Conservation (phyloP, 2,888 invertebrate genomes). For the Eristalis tenax region DNA sequence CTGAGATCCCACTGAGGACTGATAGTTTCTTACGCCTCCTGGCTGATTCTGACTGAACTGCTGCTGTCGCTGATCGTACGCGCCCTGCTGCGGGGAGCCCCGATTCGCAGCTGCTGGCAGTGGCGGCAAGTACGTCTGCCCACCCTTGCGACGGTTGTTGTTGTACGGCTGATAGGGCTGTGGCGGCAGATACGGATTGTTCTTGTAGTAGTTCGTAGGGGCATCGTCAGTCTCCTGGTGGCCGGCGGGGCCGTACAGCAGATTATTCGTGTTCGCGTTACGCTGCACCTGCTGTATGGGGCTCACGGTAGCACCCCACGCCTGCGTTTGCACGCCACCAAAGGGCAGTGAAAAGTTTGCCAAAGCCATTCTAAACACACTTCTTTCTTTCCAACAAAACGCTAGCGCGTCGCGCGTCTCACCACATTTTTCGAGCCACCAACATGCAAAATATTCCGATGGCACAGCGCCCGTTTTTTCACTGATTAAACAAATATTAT, state of each 20-base stretch:
- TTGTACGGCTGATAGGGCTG: conserved; percentile 74
- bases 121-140: conserved; percentile 80
- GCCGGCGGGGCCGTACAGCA: conserved; percentile 80
- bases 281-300: conserved; percentile 79
- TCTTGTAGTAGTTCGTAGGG: conserved; percentile 78
- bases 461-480: conserved; percentile 40
- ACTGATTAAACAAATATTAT: conserved; percentile 61
- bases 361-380: conserved; percentile 77
- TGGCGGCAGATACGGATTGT: conserved; percentile 81
- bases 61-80: conserved; percentile 58
- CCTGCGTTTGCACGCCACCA: conserved; percentile 76
- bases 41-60: conserved; percentile 71
- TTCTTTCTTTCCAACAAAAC: background rate
- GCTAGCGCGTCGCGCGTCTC: conserved; percentile 4
- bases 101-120: conserved; percentile 74
- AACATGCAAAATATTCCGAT: conserved; percentile 30
- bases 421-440: conserved; percentile 42
- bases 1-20: conserved; percentile 73
- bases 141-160: conserved; percentile 76
- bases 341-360: conserved; percentile 81
- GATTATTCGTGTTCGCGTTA: conserved; percentile 80
- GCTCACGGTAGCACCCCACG: conserved; percentile 80
- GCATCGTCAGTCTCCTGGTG: conserved; percentile 78
- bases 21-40: conserved; percentile 75
- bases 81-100: conserved; percentile 74